Evolutionary conservation across 2,797 vertebrate species (phyloP).

Genomic region (Catostomus latipinnis): DNA sequence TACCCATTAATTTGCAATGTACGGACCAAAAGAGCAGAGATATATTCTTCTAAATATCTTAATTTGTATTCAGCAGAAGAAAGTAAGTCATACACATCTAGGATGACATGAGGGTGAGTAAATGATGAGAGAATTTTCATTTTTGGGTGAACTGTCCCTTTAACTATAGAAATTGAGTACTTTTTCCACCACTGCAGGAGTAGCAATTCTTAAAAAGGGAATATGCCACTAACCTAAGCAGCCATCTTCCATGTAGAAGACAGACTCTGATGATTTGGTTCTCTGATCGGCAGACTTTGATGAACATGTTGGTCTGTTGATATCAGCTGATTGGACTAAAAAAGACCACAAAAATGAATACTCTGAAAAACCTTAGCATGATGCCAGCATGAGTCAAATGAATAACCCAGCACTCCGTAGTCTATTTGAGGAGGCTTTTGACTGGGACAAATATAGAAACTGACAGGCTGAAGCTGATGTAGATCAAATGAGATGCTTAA

Average conservation of each 20-base stretch:
- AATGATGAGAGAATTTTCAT: no score
- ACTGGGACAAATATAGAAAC: background rate
- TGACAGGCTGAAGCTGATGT: background rate
- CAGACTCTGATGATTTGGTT: constrained; percentile 57
- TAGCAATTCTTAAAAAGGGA: no score
- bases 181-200: no score
- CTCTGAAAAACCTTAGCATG: background rate
- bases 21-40: no score
- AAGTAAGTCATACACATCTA: no score
- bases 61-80: no score
- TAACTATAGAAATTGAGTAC: no score
- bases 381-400: background rate
- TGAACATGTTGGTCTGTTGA: constrained; percentile 49
- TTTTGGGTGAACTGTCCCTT: no score
- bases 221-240: constrained; percentile 54
- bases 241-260: constrained; percentile 74
- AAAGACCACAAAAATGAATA: constrained; percentile 23
- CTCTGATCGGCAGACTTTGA: constrained; percentile 63
- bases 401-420: background rate
- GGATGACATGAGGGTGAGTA: no score
- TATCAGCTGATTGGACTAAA: constrained; percentile 64
- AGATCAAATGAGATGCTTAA: background rate
- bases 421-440: background rate
- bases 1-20: no score
- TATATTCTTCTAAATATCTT: no score